These are phyloP conservation scores for Pipistrellus pipistrellus DNA, from an alignment of 2,797 vertebrate genomes.

Conservation along the genomic window DNA sequence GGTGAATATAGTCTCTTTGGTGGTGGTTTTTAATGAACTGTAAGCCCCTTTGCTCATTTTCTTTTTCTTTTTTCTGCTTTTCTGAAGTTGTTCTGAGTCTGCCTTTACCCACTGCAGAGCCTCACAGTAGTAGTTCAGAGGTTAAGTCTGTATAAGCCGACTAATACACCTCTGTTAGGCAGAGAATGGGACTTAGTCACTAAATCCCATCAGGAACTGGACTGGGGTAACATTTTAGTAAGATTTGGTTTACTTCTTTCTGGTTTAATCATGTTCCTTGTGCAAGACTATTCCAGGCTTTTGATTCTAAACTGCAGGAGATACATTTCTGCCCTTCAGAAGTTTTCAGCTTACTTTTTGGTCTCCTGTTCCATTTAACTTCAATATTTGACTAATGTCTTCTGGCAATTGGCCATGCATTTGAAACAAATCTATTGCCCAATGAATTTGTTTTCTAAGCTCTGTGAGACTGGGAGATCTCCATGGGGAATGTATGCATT, in stretches of 20 bases:
- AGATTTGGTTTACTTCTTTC: background rate
- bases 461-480: background rate
- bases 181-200: background rate
- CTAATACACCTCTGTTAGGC: background rate
- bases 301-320: background rate
- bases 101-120: background rate
- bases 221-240: background rate
- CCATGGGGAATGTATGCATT: background rate
- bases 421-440: background rate
- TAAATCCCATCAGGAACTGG: background rate
- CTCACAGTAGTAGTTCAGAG: background rate
- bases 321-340: background rate
- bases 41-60: background rate
- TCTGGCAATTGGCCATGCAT: background rate
- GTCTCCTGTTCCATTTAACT: background rate
- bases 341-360: background rate
- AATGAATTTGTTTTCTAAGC: background rate
- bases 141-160: no score
- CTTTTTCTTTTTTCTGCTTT: background rate
- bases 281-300: background rate
- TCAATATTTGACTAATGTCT: constrained; percentile 48
- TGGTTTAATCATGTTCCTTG: background rate
- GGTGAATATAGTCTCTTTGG: background rate
- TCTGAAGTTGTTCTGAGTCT: background rate
- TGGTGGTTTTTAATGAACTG: background rate